Percentiles rank a stretch among this genome's conserved stretches.
Conservation (phyloP, 2,113 vertebrate genomes). For the Daboia siamensis region DNA sequence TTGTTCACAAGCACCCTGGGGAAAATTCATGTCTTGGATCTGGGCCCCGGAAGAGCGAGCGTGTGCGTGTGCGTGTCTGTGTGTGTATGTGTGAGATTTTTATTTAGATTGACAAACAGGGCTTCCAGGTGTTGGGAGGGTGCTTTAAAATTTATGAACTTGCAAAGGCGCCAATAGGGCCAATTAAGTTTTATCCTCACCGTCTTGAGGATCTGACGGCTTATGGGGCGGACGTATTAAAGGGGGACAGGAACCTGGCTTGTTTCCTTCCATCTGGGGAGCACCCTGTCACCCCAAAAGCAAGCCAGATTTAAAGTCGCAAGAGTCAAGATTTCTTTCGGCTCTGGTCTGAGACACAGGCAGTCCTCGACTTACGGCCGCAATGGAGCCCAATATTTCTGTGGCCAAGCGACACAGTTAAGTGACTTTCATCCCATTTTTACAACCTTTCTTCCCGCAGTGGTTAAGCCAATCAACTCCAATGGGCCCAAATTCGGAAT, state of each 20-base stretch:
- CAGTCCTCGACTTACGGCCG: too few relatives aligned
- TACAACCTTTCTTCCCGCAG: too few relatives aligned
- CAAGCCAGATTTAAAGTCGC: slow-evolving; percentile 38
- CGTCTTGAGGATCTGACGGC: slow-evolving; percentile 29
- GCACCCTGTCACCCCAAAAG: slow-evolving; percentile 34
- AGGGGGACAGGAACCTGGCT: not conserved
- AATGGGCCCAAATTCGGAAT: too few relatives aligned
- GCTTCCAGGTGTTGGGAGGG: slow-evolving; percentile 45
- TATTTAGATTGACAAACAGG: slow-evolving; percentile 50
- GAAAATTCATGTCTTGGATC: slow-evolving; percentile 1
- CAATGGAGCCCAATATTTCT: too few relatives aligned
- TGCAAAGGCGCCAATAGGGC: slow-evolving; percentile 44
- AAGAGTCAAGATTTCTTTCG: not conserved
- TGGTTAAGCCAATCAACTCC: too few relatives aligned
- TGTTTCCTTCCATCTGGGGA: slow-evolving; percentile 45
- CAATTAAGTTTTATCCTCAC: slow-evolving; percentile 55
- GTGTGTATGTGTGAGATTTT: slow-evolving; percentile 19
- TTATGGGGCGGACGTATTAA: slow-evolving; percentile 32
- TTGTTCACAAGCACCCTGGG: not conserved
- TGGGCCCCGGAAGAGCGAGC: not conserved
- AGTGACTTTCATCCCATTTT: too few relatives aligned
- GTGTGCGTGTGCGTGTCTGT: too few relatives aligned
- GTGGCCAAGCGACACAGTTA: too few relatives aligned
- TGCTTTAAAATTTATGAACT: slow-evolving; percentile 61
- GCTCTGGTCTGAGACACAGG: not conserved